A percentile compares a stretch with the other conserved stretches of the same genome.
phyloP scores from a whole-genome alignment of 2,888 invertebrate genomes.

The Amphipyra berbera region DNA sequence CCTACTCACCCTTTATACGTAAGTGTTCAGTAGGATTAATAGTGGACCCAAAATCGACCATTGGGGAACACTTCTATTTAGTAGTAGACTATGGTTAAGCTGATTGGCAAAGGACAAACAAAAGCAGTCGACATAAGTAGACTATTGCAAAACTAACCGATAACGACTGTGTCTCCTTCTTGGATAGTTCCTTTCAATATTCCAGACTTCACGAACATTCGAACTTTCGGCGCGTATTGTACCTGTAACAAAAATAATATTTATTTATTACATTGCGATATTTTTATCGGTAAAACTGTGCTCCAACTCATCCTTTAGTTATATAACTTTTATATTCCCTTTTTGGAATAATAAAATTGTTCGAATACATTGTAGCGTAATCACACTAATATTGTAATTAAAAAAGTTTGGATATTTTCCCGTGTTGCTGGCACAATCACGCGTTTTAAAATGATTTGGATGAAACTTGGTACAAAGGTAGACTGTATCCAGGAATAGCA shows the following conservation, averaged over 20 bases:
- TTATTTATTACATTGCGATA: conserved; percentile 6
- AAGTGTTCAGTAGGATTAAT: conserved; percentile 35
- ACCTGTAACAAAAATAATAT: conserved; percentile 90
- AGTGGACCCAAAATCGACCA: conserved; percentile 32
- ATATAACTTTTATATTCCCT: background rate
- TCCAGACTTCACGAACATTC: conserved; percentile 88
- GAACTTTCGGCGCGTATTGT: conserved; percentile 97
- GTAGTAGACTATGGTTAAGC: conserved; percentile 28
- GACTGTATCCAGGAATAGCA: no score
- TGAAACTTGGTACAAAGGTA: no score
- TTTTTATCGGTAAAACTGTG: background rate
- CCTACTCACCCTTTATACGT: background rate
- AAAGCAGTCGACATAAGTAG: conserved; percentile 2
- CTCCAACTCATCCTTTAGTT: background rate
- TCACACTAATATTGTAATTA: no score
- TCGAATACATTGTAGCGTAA: no score
- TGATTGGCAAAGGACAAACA: conserved; percentile 28
- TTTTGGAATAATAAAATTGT: no score
- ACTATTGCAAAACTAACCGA: conserved; percentile 68
- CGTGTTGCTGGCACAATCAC: no score
- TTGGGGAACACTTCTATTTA: conserved; percentile 23
- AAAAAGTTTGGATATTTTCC: no score
- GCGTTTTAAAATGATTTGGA: no score
- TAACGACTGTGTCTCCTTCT: conserved; percentile 78
- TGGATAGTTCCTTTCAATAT: conserved; percentile 71